Evolutionary conservation across 2,888 invertebrate genomes (phyloP).

Genomic region (Poecilobothrus nobilitatus): DNA sequence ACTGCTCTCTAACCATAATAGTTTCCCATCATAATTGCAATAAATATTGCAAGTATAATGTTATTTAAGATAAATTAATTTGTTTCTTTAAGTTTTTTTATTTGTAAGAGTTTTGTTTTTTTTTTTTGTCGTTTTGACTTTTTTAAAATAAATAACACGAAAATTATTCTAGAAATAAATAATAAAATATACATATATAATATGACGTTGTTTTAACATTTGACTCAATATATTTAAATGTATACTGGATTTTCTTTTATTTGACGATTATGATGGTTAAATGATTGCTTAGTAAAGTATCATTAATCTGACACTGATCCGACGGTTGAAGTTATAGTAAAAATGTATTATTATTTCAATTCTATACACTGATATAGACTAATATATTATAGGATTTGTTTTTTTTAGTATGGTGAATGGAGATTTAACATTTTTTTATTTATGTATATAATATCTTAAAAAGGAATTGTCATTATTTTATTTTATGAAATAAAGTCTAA

Average conservation of each 20-base stretch:
- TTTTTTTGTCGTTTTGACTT: background rate
- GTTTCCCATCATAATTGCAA: background rate
- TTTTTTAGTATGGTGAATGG: no score
- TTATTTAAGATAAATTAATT: background rate
- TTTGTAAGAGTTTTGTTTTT: background rate
- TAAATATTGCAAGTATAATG: background rate
- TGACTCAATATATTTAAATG: background rate
- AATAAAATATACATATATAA: background rate
- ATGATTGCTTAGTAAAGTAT: background rate
- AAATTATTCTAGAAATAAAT: background rate
- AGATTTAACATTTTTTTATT: no score
- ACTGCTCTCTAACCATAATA: background rate
- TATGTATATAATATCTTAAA: no score
- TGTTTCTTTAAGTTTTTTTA: background rate
- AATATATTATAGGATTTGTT: no score
- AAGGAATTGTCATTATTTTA: no score
- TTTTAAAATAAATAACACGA: background rate
- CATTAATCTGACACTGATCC: background rate
- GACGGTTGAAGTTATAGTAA: background rate
- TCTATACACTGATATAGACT: no score
- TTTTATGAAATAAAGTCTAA: no score
- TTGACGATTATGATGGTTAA: background rate
- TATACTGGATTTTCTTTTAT: background rate
- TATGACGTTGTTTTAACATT: background rate
- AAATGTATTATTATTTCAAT: background rate